These are phyloP conservation scores for Oncorhynchus clarkii DNA, from an alignment of 2,113 vertebrate genomes.

Conservation along the genomic window DNA sequence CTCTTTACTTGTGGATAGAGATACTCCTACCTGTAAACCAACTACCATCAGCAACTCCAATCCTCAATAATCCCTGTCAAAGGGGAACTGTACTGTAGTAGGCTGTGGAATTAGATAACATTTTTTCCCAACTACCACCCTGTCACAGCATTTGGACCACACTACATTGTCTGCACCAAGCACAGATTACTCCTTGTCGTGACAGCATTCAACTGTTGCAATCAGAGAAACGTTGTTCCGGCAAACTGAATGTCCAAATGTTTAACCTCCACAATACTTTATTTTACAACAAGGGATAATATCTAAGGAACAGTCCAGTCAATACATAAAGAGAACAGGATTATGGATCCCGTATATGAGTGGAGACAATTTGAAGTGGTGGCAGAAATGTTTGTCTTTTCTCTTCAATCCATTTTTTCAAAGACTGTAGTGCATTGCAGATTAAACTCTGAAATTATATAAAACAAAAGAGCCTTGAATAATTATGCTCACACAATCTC, in stretches of 20 bases:
- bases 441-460: too few species aligned
- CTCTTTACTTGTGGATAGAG: too few species aligned
- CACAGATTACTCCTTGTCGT: neutral
- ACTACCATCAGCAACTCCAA: neutral
- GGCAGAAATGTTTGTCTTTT: too few species aligned
- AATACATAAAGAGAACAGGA: too few species aligned
- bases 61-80: conserved; percentile 18
- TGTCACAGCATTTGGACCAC: neutral
- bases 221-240: neutral
- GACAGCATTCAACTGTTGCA: neutral
- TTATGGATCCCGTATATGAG: neutral
- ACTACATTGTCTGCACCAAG: neutral
- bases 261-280: too few species aligned
- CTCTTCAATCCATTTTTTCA: too few species aligned
- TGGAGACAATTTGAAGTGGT: too few species aligned
- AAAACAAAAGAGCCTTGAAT: too few species aligned
- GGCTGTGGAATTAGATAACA: neutral
- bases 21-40: neutral
- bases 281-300: neutral
- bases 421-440: too few species aligned
- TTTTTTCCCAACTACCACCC: neutral
- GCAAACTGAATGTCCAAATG: neutral
- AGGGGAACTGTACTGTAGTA: neutral
- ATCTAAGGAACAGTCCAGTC: too few species aligned
- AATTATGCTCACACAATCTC: too few species aligned